Base-by-base conservation (phyloP, 2,888 invertebrate genomes). In the Himalopsyche anomala region DNA sequence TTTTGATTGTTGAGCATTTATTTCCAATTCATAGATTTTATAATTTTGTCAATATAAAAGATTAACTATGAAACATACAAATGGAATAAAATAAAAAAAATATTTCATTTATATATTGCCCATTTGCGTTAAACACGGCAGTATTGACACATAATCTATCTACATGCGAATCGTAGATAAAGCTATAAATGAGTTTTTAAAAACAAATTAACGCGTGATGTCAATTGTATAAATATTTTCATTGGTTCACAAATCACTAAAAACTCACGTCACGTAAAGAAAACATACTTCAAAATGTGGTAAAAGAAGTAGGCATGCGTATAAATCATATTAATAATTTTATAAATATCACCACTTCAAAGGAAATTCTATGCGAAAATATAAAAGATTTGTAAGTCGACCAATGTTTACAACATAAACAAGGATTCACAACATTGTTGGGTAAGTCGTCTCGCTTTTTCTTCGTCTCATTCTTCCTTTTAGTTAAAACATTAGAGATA, bases 401-500 rank as follows among this genome's bases (percentile, higher is more conserved):
- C 40, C 83, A 62, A 56, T 86, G 86, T 83, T 86, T 83, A 86
- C 79, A 83, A 69, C 40, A 38, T 84, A 80, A 84, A 82, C 85
- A 85, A 85, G 74, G 79, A 36, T 74, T 85, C 82, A 85, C 85
- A 85, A 85, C 85, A 85, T 82, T 83, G 79, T 56, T 69, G 80
- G 82, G 82, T 74, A 74, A 74, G 38, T 74, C 38, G 36, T 74
- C 74, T 74, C 74, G 74, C 74, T 74, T 74, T 74, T 74, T 74
- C 74, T 74, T 69, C 28, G 8, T 74, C 36, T 74, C 38, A 36
- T 74, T 74, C 74, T 74, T 74, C 38, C 74, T 74, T 82, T 82
- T 80, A 54, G 82, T 82, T 54, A 82, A 82, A 82, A 51, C 80
- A 45, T 51, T 51, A 80, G 51, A 80, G 80, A 45, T 38, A 51